Conservation (phyloP, 37 sponge, comb jelly and placozoan genomes). For the Hormiphora californensis region DNA sequence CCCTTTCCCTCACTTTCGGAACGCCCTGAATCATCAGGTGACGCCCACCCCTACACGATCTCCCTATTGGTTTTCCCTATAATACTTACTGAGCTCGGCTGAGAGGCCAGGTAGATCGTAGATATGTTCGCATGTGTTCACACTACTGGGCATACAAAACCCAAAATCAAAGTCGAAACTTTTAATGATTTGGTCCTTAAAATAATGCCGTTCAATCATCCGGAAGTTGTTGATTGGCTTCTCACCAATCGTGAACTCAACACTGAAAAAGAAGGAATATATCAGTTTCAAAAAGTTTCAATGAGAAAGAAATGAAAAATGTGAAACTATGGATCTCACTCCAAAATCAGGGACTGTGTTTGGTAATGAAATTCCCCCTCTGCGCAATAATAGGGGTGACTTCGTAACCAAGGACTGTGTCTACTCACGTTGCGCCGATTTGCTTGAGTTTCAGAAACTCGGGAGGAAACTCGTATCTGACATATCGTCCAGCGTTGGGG, state of each 20-base stretch:
- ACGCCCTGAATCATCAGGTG: too few species aligned
- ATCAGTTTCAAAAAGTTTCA: too few species aligned
- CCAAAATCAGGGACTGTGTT: neutral
- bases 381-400: too few species aligned
- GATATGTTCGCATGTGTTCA: conserved; percentile 92
- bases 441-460: conserved; percentile 73
- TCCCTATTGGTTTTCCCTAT: too few species aligned
- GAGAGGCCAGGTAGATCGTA: conserved; percentile 84
- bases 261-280: neutral
- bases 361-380: too few species aligned
- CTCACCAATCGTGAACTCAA: conserved; percentile 90
- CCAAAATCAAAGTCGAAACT: conserved; percentile 88
- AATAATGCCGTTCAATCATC: conserved; percentile 97
- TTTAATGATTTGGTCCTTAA: conserved; percentile 73
- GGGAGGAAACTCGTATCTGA: conserved; percentile 84
- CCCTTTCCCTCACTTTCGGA: too few species aligned
- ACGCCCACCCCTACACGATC: too few species aligned
- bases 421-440: conserved; percentile 90
- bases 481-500: conserved; percentile 65
- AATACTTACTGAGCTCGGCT: conserved; percentile 68
- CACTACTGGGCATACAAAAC: conserved; percentile 91
- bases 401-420: too few species aligned
- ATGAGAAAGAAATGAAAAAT: too few species aligned
- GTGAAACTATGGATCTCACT: neutral
- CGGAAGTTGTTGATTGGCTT: conserved; percentile 73